Evolutionary conservation across 53 echinoderm and acorn worm genomes (phyloP).

Genomic region (Apostichopus leukothele): DNA sequence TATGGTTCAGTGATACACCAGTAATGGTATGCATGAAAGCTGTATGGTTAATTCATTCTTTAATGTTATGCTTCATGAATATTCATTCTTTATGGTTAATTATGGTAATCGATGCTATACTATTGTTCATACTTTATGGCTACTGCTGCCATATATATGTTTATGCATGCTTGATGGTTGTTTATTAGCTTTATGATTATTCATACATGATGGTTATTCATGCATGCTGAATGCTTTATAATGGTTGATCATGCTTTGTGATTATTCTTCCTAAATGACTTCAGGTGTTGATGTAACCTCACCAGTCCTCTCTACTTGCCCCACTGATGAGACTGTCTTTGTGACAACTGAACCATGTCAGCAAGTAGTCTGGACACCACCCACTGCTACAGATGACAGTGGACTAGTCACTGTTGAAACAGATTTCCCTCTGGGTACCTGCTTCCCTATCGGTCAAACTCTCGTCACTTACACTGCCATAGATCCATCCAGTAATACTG

Average conservation of each 20-base stretch:
- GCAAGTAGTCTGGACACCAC: slow-evolving; percentile 49
- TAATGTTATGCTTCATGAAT: no score
- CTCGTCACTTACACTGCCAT: slow-evolving; percentile 62
- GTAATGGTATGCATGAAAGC: no score
- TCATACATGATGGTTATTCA: background rate
- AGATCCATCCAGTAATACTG: slow-evolving; percentile 58
- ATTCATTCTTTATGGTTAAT: no score
- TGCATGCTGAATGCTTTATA: background rate
- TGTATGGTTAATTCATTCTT: no score
- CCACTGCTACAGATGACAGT: slow-evolving; percentile 72
- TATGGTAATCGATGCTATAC: no score
- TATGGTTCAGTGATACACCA: no score
- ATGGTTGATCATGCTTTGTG: no score
- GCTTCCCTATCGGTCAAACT: slow-evolving; percentile 49
- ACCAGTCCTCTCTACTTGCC: slow-evolving; percentile 60
- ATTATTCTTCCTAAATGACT: no score
- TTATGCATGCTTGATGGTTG: no score
- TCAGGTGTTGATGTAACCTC: slow-evolving; percentile 47
- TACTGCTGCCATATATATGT: no score
- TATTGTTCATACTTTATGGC: no score
- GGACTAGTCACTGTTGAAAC: slow-evolving; percentile 37
- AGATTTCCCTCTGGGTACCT: slow-evolving; percentile 39
- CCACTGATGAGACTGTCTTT: slow-evolving; percentile 37
- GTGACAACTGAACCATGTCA: background rate
- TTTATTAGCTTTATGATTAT: no score